Conservation (phyloP, 2,888 invertebrate species). For the Agrotis puta region DNA sequence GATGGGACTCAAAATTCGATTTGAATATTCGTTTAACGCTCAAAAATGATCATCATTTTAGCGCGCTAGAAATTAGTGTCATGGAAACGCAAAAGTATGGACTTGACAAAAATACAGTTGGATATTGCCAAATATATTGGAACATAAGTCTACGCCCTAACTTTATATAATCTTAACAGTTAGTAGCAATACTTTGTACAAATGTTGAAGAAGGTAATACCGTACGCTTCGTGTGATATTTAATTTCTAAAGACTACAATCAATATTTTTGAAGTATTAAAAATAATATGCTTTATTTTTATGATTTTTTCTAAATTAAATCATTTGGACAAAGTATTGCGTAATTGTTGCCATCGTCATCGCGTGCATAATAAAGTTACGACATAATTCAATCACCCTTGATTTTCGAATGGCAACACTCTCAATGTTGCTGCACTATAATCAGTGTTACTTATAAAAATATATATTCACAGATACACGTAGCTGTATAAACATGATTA, state of each 20-base stretch:
- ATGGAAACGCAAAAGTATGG: slow-evolving; percentile 27
- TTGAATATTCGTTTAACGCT: slow-evolving; percentile 33
- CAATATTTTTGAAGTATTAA: slow-evolving; percentile 75
- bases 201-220: slow-evolving; percentile 64
- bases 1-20: slow-evolving; percentile 33
- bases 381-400: slow-evolving; percentile 67
- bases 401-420: slow-evolving; percentile 69
- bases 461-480: slow-evolving; percentile 60
- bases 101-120: slow-evolving; percentile 56
- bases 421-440: slow-evolving; percentile 62
- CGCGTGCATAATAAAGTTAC: slow-evolving; percentile 55
- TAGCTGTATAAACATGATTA: slow-evolving; percentile 62
- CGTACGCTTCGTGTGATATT: slow-evolving; percentile 71
- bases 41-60: slow-evolving; percentile 20
- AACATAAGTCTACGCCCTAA: slow-evolving; percentile 55
- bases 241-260: slow-evolving; percentile 73
- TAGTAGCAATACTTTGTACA: slow-evolving; percentile 74
- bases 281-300: slow-evolving; percentile 66
- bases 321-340: slow-evolving; percentile 80
- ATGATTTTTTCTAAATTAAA: slow-evolving; percentile 47
- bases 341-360: slow-evolving; percentile 61
- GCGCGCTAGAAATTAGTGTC: slow-evolving; percentile 29
- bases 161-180: slow-evolving; percentile 60
- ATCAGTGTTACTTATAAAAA: slow-evolving; percentile 66
- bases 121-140: slow-evolving; percentile 67